A percentile compares a stretch with the other conserved stretches of the same genome.
phyloP scores from a whole-genome alignment of 2,888 invertebrate genomes.

The Ormyrus nitidulus region DNA sequence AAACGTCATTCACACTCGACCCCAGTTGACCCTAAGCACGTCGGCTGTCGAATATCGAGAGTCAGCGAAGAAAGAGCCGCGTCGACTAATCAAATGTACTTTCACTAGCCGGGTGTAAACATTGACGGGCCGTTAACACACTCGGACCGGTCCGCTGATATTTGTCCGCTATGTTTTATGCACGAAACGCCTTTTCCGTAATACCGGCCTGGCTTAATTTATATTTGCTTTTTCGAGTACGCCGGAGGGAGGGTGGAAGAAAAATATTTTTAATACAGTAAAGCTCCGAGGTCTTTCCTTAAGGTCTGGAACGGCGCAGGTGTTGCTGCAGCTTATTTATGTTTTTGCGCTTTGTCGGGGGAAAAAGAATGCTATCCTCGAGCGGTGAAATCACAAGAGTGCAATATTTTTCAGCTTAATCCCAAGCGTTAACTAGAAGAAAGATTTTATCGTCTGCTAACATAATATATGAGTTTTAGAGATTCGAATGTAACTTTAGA shows the following conservation, averaged over 20 bases:
- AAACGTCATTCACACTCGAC: conserved; percentile 48
- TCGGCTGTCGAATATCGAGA: neutral
- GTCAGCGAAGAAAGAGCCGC: neutral
- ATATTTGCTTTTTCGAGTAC: no score
- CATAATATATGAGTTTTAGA: neutral
- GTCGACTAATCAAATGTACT: neutral
- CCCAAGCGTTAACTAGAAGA: neutral
- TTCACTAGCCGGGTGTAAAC: neutral
- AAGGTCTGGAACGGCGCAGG: neutral
- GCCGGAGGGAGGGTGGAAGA: no score
- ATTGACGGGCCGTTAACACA: neutral
- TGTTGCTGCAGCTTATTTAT: neutral
- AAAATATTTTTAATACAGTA: no score
- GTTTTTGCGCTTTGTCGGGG: neutral
- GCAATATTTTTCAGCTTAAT: no score
- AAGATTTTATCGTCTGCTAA: neutral
- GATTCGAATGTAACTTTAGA: no score
- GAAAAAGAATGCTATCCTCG: no score
- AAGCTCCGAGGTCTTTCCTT: no score
- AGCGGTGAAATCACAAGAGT: no score
- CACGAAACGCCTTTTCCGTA: no score
- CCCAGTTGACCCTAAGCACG: conserved; percentile 29
- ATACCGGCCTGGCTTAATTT: no score
- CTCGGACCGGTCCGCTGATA: no score
- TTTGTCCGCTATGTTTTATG: no score